Conservation (phyloP, 1,140 invertebrate genomes). For the Mya arenaria region DNA sequence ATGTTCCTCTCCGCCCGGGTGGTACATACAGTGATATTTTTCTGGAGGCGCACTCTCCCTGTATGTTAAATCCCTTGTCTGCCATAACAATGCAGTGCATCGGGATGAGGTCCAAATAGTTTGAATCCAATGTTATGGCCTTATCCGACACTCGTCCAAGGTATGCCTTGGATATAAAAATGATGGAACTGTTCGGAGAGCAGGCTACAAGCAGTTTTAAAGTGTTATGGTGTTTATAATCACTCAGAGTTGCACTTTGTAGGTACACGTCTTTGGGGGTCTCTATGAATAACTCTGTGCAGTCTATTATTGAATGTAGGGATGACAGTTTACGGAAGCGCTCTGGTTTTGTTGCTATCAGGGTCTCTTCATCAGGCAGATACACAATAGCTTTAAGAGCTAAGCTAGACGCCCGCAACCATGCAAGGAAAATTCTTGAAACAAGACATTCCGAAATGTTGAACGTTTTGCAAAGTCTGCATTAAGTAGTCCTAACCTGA, state of each 20-base stretch:
- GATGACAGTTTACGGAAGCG: neutral
- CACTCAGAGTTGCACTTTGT: conserved; percentile 4
- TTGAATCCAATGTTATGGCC: neutral
- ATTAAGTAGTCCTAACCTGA: neutral
- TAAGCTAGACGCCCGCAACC: neutral
- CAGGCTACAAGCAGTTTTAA: neutral
- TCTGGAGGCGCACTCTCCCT: neutral
- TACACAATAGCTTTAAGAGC: neutral
- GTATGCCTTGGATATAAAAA: neutral
- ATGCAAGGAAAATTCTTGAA: conserved; percentile 1
- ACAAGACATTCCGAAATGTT: neutral
- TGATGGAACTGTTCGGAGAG: neutral
- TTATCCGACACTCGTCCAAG: neutral
- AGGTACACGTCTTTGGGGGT: neutral
- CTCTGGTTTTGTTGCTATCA: conserved; percentile 26
- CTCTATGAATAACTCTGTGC: neutral
- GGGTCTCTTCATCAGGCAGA: neutral
- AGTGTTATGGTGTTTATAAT: conserved; percentile 32
- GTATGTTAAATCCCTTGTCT: neutral
- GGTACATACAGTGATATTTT: neutral
- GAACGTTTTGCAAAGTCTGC: conserved; percentile 1
- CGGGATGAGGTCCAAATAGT: neutral
- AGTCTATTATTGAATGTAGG: conserved; percentile 2
- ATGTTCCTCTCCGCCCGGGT: neutral
- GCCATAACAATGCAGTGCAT: neutral